A percentile compares a stretch with the other conserved stretches of the same genome.
phyloP scores from a whole-genome alignment of 2,797 vertebrate species.

The Vireo griseus region DNA sequence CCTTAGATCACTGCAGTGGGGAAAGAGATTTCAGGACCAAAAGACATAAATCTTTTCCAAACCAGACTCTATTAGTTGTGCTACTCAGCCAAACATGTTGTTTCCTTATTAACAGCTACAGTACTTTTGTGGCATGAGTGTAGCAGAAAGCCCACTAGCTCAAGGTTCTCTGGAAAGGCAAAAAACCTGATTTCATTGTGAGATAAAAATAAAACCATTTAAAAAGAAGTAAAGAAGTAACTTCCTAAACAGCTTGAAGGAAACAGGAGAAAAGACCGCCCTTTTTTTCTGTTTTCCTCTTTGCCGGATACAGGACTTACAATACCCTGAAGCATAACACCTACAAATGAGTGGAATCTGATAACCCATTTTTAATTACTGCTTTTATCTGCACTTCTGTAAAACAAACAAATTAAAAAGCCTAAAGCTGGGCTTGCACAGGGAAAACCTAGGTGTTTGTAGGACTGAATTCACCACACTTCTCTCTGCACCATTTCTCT shows the following conservation, averaged over 20 bases:
- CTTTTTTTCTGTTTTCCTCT: not conserved
- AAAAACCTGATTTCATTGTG: not conserved
- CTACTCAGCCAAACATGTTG: not conserved
- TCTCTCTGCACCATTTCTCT: not conserved
- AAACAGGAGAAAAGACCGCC: not conserved
- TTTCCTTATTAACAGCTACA: not conserved
- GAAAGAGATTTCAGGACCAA: not conserved
- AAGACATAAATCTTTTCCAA: not conserved
- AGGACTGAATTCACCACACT: not conserved
- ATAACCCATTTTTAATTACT: not conserved
- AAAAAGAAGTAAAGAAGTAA: constrained; percentile 13
- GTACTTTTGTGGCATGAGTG: not conserved
- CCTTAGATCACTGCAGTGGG: not conserved
- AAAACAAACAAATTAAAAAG: not conserved
- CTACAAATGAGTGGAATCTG: not conserved
- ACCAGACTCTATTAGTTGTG: not conserved
- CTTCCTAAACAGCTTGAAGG: constrained; percentile 42
- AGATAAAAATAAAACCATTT: constrained; percentile 23
- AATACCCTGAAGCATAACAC: not conserved
- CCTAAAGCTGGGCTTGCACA: not conserved
- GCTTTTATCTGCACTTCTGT: not conserved
- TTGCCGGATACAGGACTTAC: not conserved
- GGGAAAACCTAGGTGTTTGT: not conserved
- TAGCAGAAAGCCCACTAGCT: not conserved
- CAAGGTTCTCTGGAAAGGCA: not conserved